Conservation (phyloP, 2,888 invertebrate species). For the Hermaeophaga mercurialis region DNA sequence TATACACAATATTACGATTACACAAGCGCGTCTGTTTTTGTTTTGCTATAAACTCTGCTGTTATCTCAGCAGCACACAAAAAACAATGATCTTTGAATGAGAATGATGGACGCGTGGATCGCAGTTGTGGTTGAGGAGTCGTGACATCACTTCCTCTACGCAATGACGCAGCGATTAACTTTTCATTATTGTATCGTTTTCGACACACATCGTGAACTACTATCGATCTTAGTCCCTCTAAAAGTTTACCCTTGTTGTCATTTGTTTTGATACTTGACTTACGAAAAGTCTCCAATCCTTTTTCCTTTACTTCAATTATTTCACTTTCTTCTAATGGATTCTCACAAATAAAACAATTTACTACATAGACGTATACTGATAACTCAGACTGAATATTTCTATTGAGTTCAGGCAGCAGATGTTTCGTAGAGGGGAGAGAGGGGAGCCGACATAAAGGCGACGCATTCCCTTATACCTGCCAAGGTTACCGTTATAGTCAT, state of each 20-base stretch:
- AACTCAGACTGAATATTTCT: too few species aligned
- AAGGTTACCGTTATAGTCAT: too few species aligned
- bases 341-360: conserved; percentile 15
- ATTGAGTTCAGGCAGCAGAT: too few species aligned
- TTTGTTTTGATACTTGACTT: conserved; percentile 7
- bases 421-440: too few species aligned
- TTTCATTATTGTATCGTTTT: conserved; percentile 23
- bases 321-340: conserved; percentile 3
- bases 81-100: conserved; percentile 23
- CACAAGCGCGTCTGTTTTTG: conserved; percentile 26
- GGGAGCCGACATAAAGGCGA: too few species aligned
- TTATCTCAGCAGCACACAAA: too few species aligned
- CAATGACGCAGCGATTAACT: conserved; percentile 20
- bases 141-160: conserved; percentile 18
- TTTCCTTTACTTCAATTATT: conserved; percentile 11
- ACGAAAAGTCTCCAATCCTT: conserved; percentile 11
- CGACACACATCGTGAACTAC: conserved; percentile 18
- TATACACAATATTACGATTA: conserved; percentile 33
- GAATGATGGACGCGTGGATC: conserved; percentile 11
- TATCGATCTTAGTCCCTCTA: background rate
- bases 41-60: too few species aligned
- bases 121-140: background rate
- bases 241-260: background rate
- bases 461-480: too few species aligned
- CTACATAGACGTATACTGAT: background rate